Conservation (phyloP, 2,797 vertebrate species). For the Eulemur albifrons region DNA sequence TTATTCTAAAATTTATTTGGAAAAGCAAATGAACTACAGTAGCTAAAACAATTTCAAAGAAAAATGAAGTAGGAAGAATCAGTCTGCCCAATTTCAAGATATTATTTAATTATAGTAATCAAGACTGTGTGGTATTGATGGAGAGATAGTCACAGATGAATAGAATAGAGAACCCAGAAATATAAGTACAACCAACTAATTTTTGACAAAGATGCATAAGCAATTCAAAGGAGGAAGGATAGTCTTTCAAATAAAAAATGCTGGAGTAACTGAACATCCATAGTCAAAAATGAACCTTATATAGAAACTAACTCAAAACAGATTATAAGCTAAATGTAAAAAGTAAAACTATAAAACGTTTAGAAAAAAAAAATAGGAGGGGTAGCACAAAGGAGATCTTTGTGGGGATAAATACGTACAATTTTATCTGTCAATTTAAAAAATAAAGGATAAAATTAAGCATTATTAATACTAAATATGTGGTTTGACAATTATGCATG, state of each 20-base stretch:
- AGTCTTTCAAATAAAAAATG: background rate
- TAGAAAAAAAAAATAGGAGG: background rate
- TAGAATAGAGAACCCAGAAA: background rate
- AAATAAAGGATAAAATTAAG: background rate
- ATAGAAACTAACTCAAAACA: background rate
- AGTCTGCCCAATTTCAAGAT: background rate
- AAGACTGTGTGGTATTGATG: background rate
- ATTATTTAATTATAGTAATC: background rate
- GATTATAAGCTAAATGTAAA: background rate
- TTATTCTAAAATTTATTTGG: background rate
- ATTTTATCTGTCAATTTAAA: background rate
- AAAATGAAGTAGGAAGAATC: background rate
- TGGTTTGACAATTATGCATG: background rate
- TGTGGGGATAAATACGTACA: background rate
- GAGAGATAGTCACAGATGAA: background rate
- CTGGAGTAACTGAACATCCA: background rate
- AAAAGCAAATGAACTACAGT: background rate
- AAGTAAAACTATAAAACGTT: background rate
- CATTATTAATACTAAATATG: background rate
- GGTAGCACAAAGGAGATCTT: background rate
- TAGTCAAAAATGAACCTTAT: background rate
- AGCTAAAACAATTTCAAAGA: background rate
- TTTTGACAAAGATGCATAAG: constrained; percentile 1
- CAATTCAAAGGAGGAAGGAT: background rate
- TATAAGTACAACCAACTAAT: background rate